Percentiles rank a stretch among this genome's conserved stretches.
Conservation (phyloP, 2,113 vertebrate genomes). For the Syngnathus floridae region DNA sequence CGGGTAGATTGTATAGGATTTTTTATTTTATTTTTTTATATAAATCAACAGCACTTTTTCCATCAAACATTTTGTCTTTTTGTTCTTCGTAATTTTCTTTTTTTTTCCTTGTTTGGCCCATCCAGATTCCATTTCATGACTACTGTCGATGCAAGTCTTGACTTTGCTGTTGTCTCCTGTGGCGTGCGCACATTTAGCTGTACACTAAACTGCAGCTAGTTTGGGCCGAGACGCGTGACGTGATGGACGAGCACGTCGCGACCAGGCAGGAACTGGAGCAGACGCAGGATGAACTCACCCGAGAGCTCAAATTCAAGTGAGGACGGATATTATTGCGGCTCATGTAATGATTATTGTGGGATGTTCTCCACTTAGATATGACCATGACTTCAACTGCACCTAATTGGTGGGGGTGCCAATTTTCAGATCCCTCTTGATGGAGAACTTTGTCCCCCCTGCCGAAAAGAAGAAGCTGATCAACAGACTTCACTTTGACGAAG, state of each 20-base stretch:
- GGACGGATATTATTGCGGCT: background rate
- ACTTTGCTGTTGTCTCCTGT: background rate
- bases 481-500: conserved; percentile 84
- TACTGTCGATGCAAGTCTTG: background rate
- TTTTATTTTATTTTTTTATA: no score
- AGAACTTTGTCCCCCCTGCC: conserved; percentile 94
- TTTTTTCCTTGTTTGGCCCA: background rate
- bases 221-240: conserved; percentile 87
- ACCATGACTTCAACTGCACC: background rate
- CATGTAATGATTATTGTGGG: no score
- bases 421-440: conserved; percentile 87
- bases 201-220: conserved; percentile 88
- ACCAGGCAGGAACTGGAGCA: conserved; percentile 93
- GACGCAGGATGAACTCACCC: conserved; percentile 87
- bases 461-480: conserved; percentile 97
- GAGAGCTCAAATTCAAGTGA: conserved; percentile 96
- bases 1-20: no score
- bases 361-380: no score
- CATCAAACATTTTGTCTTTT: no score
- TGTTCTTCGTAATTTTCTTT: no score
- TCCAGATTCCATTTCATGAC: background rate
- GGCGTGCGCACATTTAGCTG: conserved; percentile 63
- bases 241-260: conserved; percentile 84
- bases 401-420: conserved; percentile 19
- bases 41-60: no score